Evolutionary conservation across 2,888 invertebrate genomes (phyloP), one percentile per base, ranked within the genome.

Genomic region (Suillia variegata): DNA sequence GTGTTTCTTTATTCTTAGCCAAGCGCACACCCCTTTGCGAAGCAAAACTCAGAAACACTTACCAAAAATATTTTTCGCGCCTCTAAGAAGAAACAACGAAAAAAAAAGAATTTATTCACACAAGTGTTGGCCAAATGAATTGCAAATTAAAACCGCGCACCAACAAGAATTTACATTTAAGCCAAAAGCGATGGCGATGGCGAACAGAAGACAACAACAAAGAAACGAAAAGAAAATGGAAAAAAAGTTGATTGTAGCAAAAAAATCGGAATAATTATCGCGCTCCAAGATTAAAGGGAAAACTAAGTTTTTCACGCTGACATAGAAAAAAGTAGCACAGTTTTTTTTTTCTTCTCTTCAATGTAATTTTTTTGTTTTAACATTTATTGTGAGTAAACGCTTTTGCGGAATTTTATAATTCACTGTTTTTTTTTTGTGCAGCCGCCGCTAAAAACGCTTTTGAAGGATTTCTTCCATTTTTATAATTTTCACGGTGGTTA

Each of bases 51-150:
- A n/a, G n/a, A n/a, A n/a, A n/a, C n/a, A n/a, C n/a, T n/a, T n/a
- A n/a, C n/a, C n/a, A n/a, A n/a, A n/a, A n/a, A n/a, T n/a, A n/a
- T n/a, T n/a, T n/a, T n/a, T n/a, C n/a, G n/a, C n/a, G n/a, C n/a
- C n/a, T n/a, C n/a, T n/a, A n/a, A n/a, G n/a, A n/a, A n/a, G n/a
- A n/a, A n/a, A n/a, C n/a, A n/a, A n/a, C n/a, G n/a, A n/a, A n/a
- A n/a, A n/a, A n/a, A n/a, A n/a, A n/a, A n/a, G n/a, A n/a, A 26
- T 26, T 13, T 24, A 54, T 20, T 15, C 21, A 55, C 55, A 18
- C 20, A 51, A 45, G 55, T 47, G 55, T 59, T 55, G 45, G 45
- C 51, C 12, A 31, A 55, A 59, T 59, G 59, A 59, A 59, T 55
- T 50, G 59, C 55, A 51, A 59, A 59, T 59, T 55, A 55, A 55